Evolutionary conservation across 2,113 vertebrate genomes (phyloP).

Genomic region (Misgurnus anguillicaudatus): DNA sequence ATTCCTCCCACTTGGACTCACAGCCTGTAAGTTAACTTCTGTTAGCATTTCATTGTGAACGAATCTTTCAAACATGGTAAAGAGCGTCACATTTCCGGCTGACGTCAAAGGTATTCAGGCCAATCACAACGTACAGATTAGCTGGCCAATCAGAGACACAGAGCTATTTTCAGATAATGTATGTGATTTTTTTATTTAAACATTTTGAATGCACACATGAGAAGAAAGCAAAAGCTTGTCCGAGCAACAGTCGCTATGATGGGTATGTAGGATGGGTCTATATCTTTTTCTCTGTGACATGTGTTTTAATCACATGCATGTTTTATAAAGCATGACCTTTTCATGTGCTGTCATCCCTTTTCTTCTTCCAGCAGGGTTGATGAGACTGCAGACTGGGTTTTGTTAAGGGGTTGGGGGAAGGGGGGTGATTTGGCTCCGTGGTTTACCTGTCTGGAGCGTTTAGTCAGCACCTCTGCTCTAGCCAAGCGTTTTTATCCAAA

Average conservation of each 20-base stretch:
- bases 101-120: too few species aligned
- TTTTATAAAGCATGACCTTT: constrained; percentile 55
- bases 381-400: constrained; percentile 5
- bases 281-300: constrained; percentile 1
- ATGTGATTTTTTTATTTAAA: background rate
- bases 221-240: background rate
- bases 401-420: constrained; percentile 20
- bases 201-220: too few species aligned
- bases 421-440: background rate
- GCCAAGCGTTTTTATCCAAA: background rate
- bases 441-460: constrained; percentile 36
- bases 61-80: too few species aligned
- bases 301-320: background rate
- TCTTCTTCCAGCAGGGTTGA: constrained; percentile 10
- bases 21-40: too few species aligned
- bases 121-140: too few species aligned
- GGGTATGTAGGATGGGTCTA: background rate
- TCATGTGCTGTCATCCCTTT: constrained; percentile 8
- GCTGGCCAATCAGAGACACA: too few species aligned
- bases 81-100: too few species aligned
- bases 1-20: too few species aligned
- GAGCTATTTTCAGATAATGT: too few species aligned
- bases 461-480: constrained; percentile 10
- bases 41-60: too few species aligned
- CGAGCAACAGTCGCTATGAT: background rate